Evolutionary conservation across 2,797 vertebrate genomes (phyloP), one percentile per base, ranked within the genome.

Genomic region (Halcyon smyrnensis): DNA sequence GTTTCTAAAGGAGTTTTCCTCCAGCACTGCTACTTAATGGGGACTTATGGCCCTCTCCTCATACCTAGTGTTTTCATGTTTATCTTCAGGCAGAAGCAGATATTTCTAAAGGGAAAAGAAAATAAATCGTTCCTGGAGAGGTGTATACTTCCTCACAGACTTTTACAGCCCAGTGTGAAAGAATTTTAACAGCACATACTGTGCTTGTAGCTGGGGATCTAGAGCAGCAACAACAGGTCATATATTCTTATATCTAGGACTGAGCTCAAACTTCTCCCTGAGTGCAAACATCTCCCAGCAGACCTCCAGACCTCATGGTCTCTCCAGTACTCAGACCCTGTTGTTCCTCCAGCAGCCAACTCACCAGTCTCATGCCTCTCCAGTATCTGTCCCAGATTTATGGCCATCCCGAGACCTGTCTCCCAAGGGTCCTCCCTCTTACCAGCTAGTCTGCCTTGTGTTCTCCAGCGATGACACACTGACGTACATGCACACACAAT

Each of bases 381-480:
- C 24, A 15, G 12, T 4, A 28, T 3, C 43, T 60, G n/a, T 3
- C 54, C 27, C 62, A 46, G 39, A 37, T 9, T 46, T 59, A 12
- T 7, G 27, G 18, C 50, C 45, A 60, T 34, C 16, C n/a, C 53
- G 21, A 19, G 10, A 36, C 3, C 10, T 16, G 36, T 1, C 5
- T 79, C 51, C 46, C 46, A 74, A 27, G 9, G 7, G 23, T 27
- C 28, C 8, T 50, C n/a, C 51, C 27, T 39, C n/a, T 34, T 16
- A 48, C 16, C 27, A 53, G 3, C 9, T 19, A 13, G 7, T 39
- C 36, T 70, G 45, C 21, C 34, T 46, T 46, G 39, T n/a, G 15
- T 30, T 81, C 50, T 5, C 21, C 15, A 20, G 21, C 0, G 3
- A 10, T 17, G 4, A 2, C 27, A n/a, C 18, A 17, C 30, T 1